Evolutionary conservation across 1,140 invertebrate genomes (phyloP), one percentile per base, ranked within the genome.

Genomic region (Anastrepha ludens): DNA sequence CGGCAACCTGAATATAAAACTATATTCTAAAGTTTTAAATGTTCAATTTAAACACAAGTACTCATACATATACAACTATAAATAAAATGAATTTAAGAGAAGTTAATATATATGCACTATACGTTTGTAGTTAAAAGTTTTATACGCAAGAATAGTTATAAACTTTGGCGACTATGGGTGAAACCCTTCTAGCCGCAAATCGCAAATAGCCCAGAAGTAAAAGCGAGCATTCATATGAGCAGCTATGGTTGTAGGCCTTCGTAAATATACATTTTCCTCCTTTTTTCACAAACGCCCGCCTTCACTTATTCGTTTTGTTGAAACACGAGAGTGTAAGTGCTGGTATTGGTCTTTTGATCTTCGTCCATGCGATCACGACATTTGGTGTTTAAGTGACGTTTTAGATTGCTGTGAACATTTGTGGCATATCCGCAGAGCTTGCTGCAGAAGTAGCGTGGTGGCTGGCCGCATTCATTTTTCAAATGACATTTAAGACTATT

Each of bases 371-470:
- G 91, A 87, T 93, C 91, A 6, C 91, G 89, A 85, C 92, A 93
- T 88, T 93, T 93, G 60, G 93, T 93, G 64, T 93, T 93, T 87
- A 94, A 89, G 88, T 95, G 94, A 60, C 94, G 92, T 91, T 95
- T 95, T 85, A 94, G 85, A 89, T 95, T 94, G 87, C 94, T 94
- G 70, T 94, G 94, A 88, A 95, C 94, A 89, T 94, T 94, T 17
- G 95, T 94, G 89, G 93, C 94, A 90, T 94, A 95, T 59, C 93
- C 91, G 89, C 94, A 95, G 87, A 93, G 91, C 88, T 93, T 93
- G 88, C 90, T 92, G 88, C 94, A 94, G 78, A 93, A 93, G 64
- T 94, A 94, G 39, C 92, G 93, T 3, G 93, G 93, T 85, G 91
- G 92, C 89, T 94, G 89, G 0, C 93, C 93, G 86, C 94, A 94